phyloP scores from a whole-genome alignment of 2,113 vertebrate genomes.

The Thamnophis sirtalis region DNA sequence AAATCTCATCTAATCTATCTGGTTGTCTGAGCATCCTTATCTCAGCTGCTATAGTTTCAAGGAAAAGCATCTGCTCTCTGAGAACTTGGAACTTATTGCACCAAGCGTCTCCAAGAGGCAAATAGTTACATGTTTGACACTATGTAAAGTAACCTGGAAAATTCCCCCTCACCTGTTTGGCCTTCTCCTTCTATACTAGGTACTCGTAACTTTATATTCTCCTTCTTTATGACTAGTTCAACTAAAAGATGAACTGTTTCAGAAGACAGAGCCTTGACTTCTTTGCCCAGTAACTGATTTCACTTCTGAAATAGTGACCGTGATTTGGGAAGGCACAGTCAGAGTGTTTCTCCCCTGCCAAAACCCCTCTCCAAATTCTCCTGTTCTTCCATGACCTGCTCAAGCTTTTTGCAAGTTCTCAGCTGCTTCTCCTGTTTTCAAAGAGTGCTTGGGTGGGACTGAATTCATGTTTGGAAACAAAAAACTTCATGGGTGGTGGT shows the following conservation, averaged over 20 bases:
- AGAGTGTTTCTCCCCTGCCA: background rate
- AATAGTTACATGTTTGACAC: background rate
- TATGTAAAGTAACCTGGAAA: background rate
- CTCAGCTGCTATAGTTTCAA: background rate
- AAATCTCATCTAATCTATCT: background rate
- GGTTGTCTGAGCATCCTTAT: background rate
- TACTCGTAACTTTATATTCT: background rate
- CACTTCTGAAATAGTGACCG: background rate
- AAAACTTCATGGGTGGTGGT: background rate
- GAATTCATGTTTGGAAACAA: background rate
- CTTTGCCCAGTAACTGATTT: background rate
- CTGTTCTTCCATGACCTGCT: background rate
- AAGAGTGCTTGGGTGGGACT: background rate
- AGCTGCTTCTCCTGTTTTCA: background rate
- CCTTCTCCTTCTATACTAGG: background rate
- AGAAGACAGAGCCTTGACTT: background rate
- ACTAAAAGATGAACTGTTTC: background rate
- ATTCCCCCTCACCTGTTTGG: background rate
- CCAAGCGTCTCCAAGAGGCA: background rate
- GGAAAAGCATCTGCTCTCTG: background rate
- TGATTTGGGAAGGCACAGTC: background rate
- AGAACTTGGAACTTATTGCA: background rate
- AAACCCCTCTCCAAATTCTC: background rate
- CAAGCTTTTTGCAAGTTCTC: background rate
- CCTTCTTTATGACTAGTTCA: background rate